Percentiles rank a stretch among this genome's conserved stretches.
phyloP scores from a whole-genome alignment of 2,797 vertebrate species.

The Acanthurus lineatus region DNA sequence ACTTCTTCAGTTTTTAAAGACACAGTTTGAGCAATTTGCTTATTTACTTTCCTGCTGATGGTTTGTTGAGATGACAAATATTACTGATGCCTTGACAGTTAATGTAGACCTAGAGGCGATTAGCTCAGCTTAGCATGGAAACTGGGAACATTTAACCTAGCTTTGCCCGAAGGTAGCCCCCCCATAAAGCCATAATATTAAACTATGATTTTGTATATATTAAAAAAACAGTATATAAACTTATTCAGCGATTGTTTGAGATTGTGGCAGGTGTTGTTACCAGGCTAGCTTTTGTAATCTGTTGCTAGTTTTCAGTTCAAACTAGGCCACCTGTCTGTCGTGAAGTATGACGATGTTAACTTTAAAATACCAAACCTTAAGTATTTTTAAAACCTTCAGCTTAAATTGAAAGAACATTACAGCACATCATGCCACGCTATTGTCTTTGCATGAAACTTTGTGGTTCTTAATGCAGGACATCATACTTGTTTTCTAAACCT shows the following conservation, averaged over 20 bases:
- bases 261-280: background rate
- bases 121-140: background rate
- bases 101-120: background rate
- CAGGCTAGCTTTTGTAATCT: background rate
- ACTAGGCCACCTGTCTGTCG: background rate
- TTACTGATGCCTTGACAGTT: background rate
- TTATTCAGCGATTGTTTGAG: background rate
- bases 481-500: slow-evolving; percentile 13
- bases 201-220: background rate
- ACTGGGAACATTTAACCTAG: background rate
- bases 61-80: background rate
- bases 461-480: background rate
- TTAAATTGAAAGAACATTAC: background rate
- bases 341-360: no score
- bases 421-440: background rate
- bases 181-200: background rate
- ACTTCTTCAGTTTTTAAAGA: slow-evolving; percentile 4
- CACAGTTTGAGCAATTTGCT: background rate
- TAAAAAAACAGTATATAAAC: background rate
- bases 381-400: no score
- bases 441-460: slow-evolving; percentile 18
- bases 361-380: no score
- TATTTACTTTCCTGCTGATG: background rate
- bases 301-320: background rate
- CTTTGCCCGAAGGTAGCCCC: background rate